phyloP scores from a whole-genome alignment of 2,113 vertebrate species.

The Pelodiscus sinensis region DNA sequence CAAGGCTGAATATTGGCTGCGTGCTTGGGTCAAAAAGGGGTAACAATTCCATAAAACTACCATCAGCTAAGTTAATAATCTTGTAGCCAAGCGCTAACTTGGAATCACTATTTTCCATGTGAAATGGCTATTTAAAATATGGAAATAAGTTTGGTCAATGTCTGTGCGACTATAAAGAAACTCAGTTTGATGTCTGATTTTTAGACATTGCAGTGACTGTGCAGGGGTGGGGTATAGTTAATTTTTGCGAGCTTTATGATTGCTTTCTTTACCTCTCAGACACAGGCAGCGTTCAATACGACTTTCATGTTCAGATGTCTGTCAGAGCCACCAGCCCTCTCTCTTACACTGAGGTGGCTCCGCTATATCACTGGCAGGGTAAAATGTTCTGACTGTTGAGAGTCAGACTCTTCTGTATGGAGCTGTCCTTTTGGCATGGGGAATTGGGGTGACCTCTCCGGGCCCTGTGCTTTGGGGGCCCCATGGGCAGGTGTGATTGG shows the following conservation, averaged over 20 bases:
- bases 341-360: background rate
- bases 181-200: background rate
- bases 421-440: too few relatives aligned
- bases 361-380: background rate
- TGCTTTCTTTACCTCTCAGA: background rate
- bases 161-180: background rate
- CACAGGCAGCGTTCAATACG: background rate
- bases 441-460: too few relatives aligned
- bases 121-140: background rate
- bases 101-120: background rate
- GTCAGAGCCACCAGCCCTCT: background rate
- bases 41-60: background rate
- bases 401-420: background rate
- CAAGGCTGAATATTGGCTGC: background rate
- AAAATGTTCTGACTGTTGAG: background rate
- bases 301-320: background rate
- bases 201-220: accelerated
- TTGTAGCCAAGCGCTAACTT: background rate
- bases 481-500: too few relatives aligned
- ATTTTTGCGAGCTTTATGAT: background rate
- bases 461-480: too few relatives aligned
- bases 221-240: background rate
- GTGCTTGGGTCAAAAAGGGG: background rate
- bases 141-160: background rate
- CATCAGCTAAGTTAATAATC: background rate